Evolutionary conservation across 2,888 invertebrate genomes (phyloP).

Genomic region (Acrobasis repandana): DNA sequence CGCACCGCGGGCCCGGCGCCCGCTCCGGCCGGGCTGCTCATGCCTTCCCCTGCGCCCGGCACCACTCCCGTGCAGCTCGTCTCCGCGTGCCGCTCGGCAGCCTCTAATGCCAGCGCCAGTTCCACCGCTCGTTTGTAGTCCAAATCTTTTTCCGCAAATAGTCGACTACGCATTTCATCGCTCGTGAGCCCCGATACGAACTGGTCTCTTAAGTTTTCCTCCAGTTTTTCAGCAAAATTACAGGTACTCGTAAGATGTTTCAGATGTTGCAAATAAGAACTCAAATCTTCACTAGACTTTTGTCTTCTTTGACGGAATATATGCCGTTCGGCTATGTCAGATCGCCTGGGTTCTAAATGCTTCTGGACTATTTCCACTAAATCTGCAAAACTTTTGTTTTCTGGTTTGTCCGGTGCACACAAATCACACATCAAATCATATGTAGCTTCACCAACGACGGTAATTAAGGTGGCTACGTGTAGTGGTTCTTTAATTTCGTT

Average conservation of each 20-base stretch:
- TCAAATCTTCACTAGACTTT: constrained; percentile 27
- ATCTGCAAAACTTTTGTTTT: constrained; percentile 29
- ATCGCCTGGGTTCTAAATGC: constrained; percentile 35
- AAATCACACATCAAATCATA: constrained; percentile 36
- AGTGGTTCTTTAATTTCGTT: constrained; percentile 31
- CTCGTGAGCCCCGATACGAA: constrained; percentile 36
- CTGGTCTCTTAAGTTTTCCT: constrained; percentile 33
- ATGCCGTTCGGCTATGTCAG: constrained; percentile 36
- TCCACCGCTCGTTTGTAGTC: constrained; percentile 38
- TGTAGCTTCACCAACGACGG: constrained; percentile 35
- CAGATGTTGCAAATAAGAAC: constrained; percentile 31
- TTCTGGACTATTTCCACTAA: constrained; percentile 28
- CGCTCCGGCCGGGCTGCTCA: background rate
- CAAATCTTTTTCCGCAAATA: constrained; percentile 37
- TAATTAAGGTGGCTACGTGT: constrained; percentile 37
- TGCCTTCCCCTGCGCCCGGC: background rate
- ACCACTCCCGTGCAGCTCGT: background rate
- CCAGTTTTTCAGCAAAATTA: constrained; percentile 32
- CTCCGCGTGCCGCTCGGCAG: constrained; percentile 4
- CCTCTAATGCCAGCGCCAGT: constrained; percentile 34
- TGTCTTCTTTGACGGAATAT: constrained; percentile 34
- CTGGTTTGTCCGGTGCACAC: constrained; percentile 31
- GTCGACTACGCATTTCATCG: constrained; percentile 35
- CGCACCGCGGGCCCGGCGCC: background rate
- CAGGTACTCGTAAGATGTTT: constrained; percentile 31